A percentile compares a stretch with the other conserved stretches of the same genome.
Conservation (phyloP, 2,888 invertebrate genomes). For the Drepana falcataria region DNA sequence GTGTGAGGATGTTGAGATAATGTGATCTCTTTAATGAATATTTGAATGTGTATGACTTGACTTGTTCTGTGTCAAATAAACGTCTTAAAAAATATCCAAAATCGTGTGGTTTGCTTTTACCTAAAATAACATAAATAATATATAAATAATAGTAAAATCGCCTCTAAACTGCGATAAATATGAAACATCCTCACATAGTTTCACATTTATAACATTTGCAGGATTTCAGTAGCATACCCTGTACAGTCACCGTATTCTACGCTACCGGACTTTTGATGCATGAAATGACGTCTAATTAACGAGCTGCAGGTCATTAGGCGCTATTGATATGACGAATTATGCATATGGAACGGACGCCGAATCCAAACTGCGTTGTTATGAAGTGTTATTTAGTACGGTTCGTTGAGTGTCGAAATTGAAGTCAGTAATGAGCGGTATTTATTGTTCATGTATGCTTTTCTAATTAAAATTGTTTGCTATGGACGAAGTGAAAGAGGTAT, state of each 20-base stretch:
- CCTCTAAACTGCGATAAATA: too few species aligned
- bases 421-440: conserved; percentile 20
- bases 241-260: conserved; percentile 29
- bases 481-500: too few species aligned
- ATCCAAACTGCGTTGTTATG: conserved; percentile 19
- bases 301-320: conserved; percentile 43
- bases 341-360: conserved; percentile 14
- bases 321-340: conserved; percentile 45
- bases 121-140: too few species aligned
- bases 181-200: too few species aligned
- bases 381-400: conserved; percentile 24
- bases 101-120: too few species aligned
- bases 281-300: conserved; percentile 51
- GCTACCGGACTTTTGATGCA: conserved; percentile 32
- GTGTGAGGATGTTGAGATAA: too few species aligned
- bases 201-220: background rate
- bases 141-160: too few species aligned
- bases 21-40: too few species aligned
- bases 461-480: background rate
- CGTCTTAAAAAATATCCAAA: too few species aligned
- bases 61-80: too few species aligned
- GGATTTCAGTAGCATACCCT: conserved; percentile 5
- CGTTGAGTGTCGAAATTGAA: conserved; percentile 30
- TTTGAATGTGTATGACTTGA: too few species aligned
- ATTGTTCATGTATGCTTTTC: conserved; percentile 8